Evolutionary conservation across 2,113 vertebrate species (phyloP).

Genomic region (Phaethornis superciliosus): DNA sequence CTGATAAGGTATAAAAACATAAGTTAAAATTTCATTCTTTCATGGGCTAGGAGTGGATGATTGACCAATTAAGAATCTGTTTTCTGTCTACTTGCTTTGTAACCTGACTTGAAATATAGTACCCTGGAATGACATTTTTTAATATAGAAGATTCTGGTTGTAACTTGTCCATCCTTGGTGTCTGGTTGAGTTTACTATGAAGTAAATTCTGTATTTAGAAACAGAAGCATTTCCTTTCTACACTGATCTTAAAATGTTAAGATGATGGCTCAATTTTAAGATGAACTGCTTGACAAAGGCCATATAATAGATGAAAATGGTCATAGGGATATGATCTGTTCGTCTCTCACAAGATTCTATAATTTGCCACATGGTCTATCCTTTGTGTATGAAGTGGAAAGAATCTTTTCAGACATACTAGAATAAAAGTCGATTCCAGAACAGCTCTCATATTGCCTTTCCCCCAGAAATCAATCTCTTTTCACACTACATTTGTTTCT

Average conservation of each 20-base stretch:
- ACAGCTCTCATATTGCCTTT: constrained; percentile 27
- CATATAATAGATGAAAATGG: not conserved
- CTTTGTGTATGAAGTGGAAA: not conserved
- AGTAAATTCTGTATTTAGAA: not conserved
- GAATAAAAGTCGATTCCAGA: constrained; percentile 7
- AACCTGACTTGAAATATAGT: not conserved
- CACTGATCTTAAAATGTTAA: not conserved
- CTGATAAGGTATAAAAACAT: not conserved
- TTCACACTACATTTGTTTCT: constrained; percentile 23
- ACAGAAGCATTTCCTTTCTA: not conserved
- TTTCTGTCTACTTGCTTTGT: not conserved
- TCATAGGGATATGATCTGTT: not conserved
- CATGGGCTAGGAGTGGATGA: not conserved
- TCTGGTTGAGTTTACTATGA: not conserved
- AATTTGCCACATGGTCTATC: not conserved
- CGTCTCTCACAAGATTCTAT: not conserved
- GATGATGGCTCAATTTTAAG: not conserved
- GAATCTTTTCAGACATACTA: not conserved
- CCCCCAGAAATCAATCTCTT: constrained; percentile 26
- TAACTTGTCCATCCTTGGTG: not conserved
- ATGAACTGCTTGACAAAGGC: not conserved
- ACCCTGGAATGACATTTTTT: not conserved
- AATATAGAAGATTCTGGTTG: not conserved
- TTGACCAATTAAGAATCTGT: not conserved
- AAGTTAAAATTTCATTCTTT: not conserved